Conservation (phyloP, 2,797 vertebrate genomes). For the Taeniopygia guttata region DNA sequence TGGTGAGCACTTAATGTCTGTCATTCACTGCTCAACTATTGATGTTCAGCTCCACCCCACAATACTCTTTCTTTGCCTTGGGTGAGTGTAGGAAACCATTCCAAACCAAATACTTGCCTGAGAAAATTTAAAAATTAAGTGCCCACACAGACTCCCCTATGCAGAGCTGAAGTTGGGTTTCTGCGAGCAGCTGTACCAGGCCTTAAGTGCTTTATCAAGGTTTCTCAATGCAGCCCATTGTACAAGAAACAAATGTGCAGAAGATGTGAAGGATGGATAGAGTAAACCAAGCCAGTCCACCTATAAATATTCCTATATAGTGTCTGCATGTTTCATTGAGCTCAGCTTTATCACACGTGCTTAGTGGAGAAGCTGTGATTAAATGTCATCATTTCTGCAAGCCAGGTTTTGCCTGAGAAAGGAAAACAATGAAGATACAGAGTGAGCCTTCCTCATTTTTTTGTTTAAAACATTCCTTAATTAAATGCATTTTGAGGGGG, state of each 20-base stretch:
- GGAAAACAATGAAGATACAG: not conserved
- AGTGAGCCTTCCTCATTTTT: accelerated
- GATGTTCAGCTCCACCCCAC: not conserved
- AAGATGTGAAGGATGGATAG: not conserved
- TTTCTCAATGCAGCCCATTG: not conserved
- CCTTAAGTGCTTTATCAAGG: not conserved
- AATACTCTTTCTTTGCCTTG: not conserved
- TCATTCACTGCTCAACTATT: not conserved
- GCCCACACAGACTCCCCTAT: not conserved
- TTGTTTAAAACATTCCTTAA: not conserved
- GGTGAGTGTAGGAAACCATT: not conserved
- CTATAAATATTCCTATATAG: not conserved
- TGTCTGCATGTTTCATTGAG: not conserved
- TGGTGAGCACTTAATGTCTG: not conserved
- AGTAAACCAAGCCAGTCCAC: not conserved
- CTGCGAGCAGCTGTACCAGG: not conserved
- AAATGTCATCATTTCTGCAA: not conserved
- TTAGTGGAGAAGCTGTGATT: not conserved
- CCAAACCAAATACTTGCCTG: not conserved
- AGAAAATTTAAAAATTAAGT: not conserved
- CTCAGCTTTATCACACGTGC: not conserved
- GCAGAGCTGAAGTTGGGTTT: not conserved
- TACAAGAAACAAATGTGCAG: not conserved
- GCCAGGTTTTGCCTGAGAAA: not conserved
- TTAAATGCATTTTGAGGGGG: not conserved